These are phyloP conservation scores for Bradypodion ventrale DNA, from an alignment of 2,797 vertebrate species.

Conservation along the genomic window DNA sequence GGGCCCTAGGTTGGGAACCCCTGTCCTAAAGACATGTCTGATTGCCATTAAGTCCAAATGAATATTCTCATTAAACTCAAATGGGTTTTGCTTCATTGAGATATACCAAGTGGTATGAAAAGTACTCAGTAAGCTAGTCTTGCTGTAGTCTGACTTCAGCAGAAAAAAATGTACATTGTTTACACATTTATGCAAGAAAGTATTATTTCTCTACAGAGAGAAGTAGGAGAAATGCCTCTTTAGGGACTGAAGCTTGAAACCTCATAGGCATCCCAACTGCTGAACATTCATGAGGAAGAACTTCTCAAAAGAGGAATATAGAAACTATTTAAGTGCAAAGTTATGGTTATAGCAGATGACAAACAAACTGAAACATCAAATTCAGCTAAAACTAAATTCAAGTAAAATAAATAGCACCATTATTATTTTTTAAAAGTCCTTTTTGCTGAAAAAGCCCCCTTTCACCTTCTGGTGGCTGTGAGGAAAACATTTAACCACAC, in stretches of 20 bases:
- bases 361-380: neutral
- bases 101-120: conserved; percentile 28
- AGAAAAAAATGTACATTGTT: neutral
- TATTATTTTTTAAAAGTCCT: no score
- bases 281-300: neutral
- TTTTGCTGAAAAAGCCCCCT: no score
- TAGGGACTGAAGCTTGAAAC: conserved; percentile 1
- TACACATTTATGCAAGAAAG: conserved; percentile 44
- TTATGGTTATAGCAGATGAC: neutral
- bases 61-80: conserved; percentile 17
- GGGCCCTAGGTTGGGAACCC: no score
- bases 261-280: neutral
- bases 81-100: conserved; percentile 8
- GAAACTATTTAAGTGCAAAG: neutral
- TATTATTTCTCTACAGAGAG: conserved; percentile 35
- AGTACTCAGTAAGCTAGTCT: conserved; percentile 10
- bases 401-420: neutral
- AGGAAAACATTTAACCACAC: no score
- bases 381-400: neutral
- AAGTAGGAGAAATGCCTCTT: conserved; percentile 35
- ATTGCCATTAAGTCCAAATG: neutral
- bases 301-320: conserved; percentile 6
- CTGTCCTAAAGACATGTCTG: conserved; percentile 15
- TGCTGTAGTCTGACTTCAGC: neutral
- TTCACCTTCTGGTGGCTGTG: no score